Base-by-base conservation (phyloP, 2,888 invertebrate species). In the Drosophila paranaensis region DNA sequence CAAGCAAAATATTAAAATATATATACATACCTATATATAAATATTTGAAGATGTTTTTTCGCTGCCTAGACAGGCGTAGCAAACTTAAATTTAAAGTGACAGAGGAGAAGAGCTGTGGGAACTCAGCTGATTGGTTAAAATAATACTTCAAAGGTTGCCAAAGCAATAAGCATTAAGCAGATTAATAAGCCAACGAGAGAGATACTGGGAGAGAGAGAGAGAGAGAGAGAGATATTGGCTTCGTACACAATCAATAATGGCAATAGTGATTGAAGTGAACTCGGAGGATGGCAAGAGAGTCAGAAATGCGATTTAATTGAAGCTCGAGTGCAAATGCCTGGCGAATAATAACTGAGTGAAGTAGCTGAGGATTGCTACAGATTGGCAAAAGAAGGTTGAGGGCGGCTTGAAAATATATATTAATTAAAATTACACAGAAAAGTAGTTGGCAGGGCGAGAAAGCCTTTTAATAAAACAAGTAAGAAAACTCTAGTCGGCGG, bases 101-200 rank as follows among this genome's bases (percentile, higher is more conserved):
- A 51, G 13, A 8, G 11, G 51, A 20, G 4, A 16, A 20, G 20
- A 25, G 37, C 35, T 14, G 37, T 2, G 16, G 10, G 20, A 14
- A 25, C 20, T 37, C 37, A 51, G 35, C 37, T 51, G 51, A 51
- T 51, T 51, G 51, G 4, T 13, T 14, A 25, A 37, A 53, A 20
- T 53, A 25, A 25, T 50, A 46, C 37, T 53, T 53, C 37, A 53
- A 37, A 53, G 51, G 51, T 14, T 53, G 33, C 37, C 37, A 53
- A 14, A 25, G 37, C 13, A 53, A 25, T 37, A 13, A 14, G 9
- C 14, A 53, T 14, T 53, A 53, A 25, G 10, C 10, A 20, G 51
- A 53, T 53, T 53, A 53, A 25, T 37, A 53, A 25, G 16, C 20
- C 14, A 51, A 20, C 10, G 27, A 46, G 25, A 11, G 20, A 43